These are phyloP conservation scores for Achlya flavicornis DNA, from an alignment of 2,888 invertebrate species.

Conservation along the genomic window DNA sequence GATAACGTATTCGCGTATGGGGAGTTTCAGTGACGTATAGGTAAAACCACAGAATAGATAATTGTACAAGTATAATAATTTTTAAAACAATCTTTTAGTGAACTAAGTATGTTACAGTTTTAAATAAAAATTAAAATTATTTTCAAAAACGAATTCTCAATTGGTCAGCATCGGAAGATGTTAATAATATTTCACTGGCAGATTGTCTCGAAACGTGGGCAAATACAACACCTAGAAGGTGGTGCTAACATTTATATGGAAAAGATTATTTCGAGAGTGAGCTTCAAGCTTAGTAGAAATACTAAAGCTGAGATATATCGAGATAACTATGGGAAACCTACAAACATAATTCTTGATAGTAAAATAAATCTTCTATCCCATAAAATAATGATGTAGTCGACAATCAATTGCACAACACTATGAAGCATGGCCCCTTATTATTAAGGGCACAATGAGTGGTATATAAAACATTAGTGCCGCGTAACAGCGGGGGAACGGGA, in stretches of 20 bases:
- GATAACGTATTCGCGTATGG: too few species aligned
- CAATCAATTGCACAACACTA: slow-evolving; percentile 1
- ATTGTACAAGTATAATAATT: too few species aligned
- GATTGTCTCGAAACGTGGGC: too few species aligned
- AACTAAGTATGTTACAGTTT: too few species aligned
- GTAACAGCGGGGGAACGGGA: slow-evolving; percentile 41
- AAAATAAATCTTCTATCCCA: neutral
- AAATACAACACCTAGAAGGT: too few species aligned
- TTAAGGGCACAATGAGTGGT: slow-evolving; percentile 55
- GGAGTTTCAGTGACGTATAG: too few species aligned
- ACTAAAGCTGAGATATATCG: neutral
- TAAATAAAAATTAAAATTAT: too few species aligned
- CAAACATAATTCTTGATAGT: neutral
- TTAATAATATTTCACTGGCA: too few species aligned
- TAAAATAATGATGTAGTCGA: slow-evolving; percentile 2
- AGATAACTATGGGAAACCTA: neutral
- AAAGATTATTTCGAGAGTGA: neutral
- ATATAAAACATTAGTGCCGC: slow-evolving; percentile 58
- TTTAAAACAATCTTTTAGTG: too few species aligned
- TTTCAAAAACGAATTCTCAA: too few species aligned
- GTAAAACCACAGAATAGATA: too few species aligned
- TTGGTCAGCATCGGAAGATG: too few species aligned
- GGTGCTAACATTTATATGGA: neutral
- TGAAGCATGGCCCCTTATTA: slow-evolving; percentile 10
- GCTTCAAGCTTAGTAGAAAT: neutral